Conservation (phyloP, 2,888 invertebrate genomes). For the Machimus rusticus region DNA sequence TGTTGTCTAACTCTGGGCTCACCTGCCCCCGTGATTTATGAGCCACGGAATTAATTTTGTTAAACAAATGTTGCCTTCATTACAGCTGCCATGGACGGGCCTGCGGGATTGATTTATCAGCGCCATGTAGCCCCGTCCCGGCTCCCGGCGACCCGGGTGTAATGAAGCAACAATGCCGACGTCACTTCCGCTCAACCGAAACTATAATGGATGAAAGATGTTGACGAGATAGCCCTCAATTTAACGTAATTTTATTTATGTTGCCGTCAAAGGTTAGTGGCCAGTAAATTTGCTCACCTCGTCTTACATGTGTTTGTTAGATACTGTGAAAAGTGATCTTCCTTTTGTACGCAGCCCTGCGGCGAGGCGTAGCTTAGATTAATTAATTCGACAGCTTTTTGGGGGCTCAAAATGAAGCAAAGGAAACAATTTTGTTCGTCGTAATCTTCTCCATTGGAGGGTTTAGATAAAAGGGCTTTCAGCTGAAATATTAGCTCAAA, state of each 20-base stretch:
- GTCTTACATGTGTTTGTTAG: not conserved
- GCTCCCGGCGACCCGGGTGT: not conserved
- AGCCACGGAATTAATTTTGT: slow-evolving; percentile 27
- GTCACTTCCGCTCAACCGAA: not conserved
- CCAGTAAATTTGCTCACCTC: not conserved
- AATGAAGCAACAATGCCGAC: not conserved
- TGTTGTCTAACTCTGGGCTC: not conserved
- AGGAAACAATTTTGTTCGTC: too few relatives aligned
- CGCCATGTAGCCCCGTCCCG: not conserved
- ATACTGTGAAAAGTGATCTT: not conserved
- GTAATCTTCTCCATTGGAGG: too few relatives aligned
- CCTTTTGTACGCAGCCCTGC: not conserved
- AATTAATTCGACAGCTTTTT: not conserved
- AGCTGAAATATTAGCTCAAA: too few relatives aligned
- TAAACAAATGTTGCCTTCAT: slow-evolving; percentile 38
- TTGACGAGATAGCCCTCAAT: not conserved
- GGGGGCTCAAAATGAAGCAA: too few relatives aligned
- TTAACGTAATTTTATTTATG: not conserved
- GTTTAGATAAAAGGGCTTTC: too few relatives aligned
- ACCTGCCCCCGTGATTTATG: slow-evolving; percentile 37
- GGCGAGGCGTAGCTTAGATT: not conserved
- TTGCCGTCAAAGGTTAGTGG: not conserved
- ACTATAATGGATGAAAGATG: not conserved
- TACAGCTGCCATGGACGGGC: slow-evolving; percentile 9
- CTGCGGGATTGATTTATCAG: slow-evolving; percentile 5